Base-by-base conservation (phyloP, 2,888 invertebrate genomes). In the Oeneis ivallda region DNA sequence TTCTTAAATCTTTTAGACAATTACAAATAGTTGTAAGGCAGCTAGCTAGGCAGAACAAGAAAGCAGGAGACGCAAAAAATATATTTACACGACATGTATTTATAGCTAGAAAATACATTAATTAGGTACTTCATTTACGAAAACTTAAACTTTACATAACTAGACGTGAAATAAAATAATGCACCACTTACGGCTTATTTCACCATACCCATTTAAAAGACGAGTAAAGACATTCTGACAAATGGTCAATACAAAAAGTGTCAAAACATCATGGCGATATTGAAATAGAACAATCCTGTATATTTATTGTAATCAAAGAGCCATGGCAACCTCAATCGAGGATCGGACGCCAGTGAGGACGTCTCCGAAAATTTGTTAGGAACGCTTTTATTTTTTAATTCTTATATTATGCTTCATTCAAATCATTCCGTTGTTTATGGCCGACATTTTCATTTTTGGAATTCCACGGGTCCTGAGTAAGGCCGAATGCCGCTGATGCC, bases 381-480 rank as follows among this genome's bases (percentile, higher is more conserved):
- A 79, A 71, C 74, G 73, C 74, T 79, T 82, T 86, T 85, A 82
- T 82, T 85, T 89, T 89, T 87, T 84, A 84, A 84, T 86, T 85
- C 83, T 82, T 79, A 74, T 84, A 74, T 84, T 84, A 74, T 84
- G 79, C 82, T 84, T 87, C 89, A 89, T 91, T 90, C 90, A 90
- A 92, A 92, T 91, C 85, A 86, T 85, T 88, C 79, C 73, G 88
- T 90, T 89, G 92, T 92, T 92, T 92, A 92, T 91, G 85, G 92
- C 81, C 85, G 84, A 86, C 89, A 89, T 92, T 92, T 92, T 91
- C 85, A 87, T 90, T 85, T 89, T 91, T 92, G 75, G 86, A 89
- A 92, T 92, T 87, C 89, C 78, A 76, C 70, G 70, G 74, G 74
- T 60, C 74, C 77, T 72, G 74, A 76, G 75, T 72, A 68, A 73